phyloP scores from a whole-genome alignment of 2,888 invertebrate species.

The Mellilla xanthometata region DNA sequence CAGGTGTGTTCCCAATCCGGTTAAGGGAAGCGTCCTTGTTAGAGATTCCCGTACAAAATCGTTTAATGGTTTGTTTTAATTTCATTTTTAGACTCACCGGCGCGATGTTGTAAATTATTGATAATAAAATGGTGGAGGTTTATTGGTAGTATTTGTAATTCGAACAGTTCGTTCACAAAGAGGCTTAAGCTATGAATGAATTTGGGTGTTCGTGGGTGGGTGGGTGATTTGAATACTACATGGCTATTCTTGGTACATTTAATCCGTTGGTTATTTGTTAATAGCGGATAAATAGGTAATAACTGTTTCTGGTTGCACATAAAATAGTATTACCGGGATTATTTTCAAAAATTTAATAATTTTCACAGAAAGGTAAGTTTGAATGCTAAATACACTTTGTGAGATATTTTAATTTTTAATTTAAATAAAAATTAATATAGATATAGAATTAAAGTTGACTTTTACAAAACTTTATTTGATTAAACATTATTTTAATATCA shows the following conservation, averaged over 20 bases:
- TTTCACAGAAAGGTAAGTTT: neutral
- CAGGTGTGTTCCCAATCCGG: constrained; percentile 83
- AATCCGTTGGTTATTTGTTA: constrained; percentile 43
- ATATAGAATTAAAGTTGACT: too few relatives aligned
- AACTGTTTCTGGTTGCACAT: constrained; percentile 15
- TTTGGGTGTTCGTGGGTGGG: constrained; percentile 45
- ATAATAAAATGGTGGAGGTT: constrained; percentile 64
- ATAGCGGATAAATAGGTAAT: constrained; percentile 27
- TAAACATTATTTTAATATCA: too few relatives aligned
- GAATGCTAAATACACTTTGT: too few relatives aligned
- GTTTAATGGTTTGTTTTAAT: constrained; percentile 83
- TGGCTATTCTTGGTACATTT: constrained; percentile 30
- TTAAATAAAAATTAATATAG: too few relatives aligned
- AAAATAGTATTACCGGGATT: constrained; percentile 7
- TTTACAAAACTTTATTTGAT: too few relatives aligned
- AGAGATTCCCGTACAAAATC: constrained; percentile 78
- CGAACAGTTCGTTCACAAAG: constrained; percentile 47
- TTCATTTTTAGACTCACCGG: constrained; percentile 73
- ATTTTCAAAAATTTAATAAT: neutral
- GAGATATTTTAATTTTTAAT: too few relatives aligned
- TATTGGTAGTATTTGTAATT: constrained; percentile 62
- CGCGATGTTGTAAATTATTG: constrained; percentile 70
- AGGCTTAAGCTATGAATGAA: constrained; percentile 44
- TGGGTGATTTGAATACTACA: constrained; percentile 43
- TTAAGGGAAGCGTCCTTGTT: constrained; percentile 82